phyloP scores from a whole-genome alignment of 2,113 vertebrate genomes.

The Acinonyx jubatus region DNA sequence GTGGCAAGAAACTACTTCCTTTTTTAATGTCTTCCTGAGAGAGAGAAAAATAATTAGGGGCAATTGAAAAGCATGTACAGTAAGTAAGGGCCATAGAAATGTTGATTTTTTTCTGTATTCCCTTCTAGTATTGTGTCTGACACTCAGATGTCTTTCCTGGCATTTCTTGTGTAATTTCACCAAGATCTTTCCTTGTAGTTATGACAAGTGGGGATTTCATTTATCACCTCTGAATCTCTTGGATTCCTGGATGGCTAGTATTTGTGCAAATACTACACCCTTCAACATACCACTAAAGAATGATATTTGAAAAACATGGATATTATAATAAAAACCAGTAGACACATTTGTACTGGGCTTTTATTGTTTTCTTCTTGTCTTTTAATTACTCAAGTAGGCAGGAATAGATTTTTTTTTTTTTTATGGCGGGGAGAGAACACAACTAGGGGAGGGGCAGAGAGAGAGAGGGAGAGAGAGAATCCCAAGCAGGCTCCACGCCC shows the following conservation, averaged over 20 bases:
- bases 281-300: neutral
- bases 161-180: neutral
- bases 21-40: slow-evolving; percentile 52
- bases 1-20: slow-evolving; percentile 51
- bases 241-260: neutral
- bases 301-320: neutral
- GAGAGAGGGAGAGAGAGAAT: no score
- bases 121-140: neutral
- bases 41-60: slow-evolving; percentile 52
- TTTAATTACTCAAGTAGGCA: neutral
- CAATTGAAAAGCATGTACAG: neutral
- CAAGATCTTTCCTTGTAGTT: neutral
- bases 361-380: neutral
- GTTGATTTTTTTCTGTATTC: neutral
- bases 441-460: no score
- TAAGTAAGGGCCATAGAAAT: neutral
- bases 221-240: neutral
- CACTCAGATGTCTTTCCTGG: neutral
- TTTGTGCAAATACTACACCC: neutral
- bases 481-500: no score
- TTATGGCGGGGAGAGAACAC: no score
- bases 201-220: neutral
- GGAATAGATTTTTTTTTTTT: neutral
- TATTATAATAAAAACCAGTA: neutral
- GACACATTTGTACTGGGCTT: neutral